phyloP scores from a whole-genome alignment of 2,113 vertebrate genomes.

The Galemys pyrenaicus region DNA sequence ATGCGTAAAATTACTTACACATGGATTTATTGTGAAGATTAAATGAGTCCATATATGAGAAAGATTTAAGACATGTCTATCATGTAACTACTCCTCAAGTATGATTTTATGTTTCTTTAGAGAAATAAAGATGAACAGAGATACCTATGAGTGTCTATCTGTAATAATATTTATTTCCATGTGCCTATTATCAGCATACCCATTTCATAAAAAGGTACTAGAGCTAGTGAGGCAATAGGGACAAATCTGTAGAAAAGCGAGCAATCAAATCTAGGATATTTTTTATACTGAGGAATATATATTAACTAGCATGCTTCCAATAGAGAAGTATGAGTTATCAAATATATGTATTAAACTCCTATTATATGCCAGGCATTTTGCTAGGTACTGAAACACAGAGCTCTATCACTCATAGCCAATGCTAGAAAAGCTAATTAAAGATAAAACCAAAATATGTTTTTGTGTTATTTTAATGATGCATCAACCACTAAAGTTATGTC shows the following conservation, averaged over 20 bases:
- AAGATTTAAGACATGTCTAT: not conserved
- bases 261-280: not conserved
- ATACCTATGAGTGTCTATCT: not conserved
- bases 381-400: not conserved
- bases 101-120: not conserved
- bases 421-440: not conserved
- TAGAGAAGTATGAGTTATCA: not conserved
- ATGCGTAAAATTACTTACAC: not conserved
- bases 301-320: not conserved
- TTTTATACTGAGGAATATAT: not conserved
- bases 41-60: slow-evolving; percentile 20
- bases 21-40: not conserved
- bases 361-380: not conserved
- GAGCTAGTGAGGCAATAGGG: not conserved
- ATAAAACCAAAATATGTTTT: not conserved
- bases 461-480: not conserved
- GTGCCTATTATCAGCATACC: not conserved
- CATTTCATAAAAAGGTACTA: not conserved
- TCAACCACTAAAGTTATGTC: not conserved
- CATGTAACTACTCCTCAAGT: not conserved
- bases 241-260: not conserved
- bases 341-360: not conserved
- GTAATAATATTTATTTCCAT: not conserved
- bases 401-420: not conserved
- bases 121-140: not conserved